These are phyloP conservation scores for Carlito syrichta DNA, from an alignment of 2,113 vertebrate genomes.

Conservation along the genomic window DNA sequence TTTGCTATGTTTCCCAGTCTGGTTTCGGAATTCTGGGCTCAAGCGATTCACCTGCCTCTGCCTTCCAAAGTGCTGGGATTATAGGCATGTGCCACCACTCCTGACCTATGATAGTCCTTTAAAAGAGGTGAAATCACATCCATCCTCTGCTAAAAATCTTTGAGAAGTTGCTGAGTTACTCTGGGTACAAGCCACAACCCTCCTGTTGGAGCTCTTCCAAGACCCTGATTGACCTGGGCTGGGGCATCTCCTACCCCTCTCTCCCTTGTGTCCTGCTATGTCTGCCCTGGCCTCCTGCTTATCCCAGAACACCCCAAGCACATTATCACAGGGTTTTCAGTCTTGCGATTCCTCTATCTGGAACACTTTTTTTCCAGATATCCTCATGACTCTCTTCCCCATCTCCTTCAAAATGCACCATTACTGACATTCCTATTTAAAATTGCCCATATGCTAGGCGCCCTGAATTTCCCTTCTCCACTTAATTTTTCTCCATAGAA, in stretches of 20 bases:
- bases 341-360: background rate
- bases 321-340: accelerated
- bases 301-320: background rate
- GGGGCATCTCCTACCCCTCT: accelerated
- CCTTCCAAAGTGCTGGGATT: too few relatives aligned
- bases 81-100: too few relatives aligned
- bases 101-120: too few relatives aligned
- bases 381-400: background rate
- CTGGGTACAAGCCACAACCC: background rate
- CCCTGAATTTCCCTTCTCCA: background rate
- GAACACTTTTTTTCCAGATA: background rate
- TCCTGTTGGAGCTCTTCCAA: background rate
- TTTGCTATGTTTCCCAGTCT: too few relatives aligned
- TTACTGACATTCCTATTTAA: background rate
- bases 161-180: background rate
- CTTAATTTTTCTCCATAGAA: background rate
- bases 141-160: background rate
- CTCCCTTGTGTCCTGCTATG: background rate
- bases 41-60: too few relatives aligned
- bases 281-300: background rate
- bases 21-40: too few relatives aligned
- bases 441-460: background rate
- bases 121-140: background rate
- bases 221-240: background rate
- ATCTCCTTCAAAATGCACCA: background rate